phyloP scores from a whole-genome alignment of 2,888 invertebrate genomes.

The Cremastobaeus sp. region DNA sequence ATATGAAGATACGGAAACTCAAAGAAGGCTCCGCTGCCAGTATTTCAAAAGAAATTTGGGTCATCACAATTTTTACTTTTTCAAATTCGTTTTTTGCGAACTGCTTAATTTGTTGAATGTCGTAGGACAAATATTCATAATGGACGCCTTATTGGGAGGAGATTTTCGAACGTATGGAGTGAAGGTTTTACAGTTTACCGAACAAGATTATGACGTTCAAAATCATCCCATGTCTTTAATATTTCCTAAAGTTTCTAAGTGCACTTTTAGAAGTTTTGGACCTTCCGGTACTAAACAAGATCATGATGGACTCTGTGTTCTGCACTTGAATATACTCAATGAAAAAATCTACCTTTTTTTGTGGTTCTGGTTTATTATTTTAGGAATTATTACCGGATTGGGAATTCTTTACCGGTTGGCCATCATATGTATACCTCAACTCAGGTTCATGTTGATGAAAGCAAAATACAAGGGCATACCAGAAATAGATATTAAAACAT shows the following conservation, averaged over 20 bases:
- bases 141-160: conserved; percentile 93
- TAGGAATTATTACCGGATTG: conserved; percentile 88
- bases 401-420: conserved; percentile 88
- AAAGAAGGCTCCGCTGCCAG: conserved; percentile 90
- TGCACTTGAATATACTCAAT: conserved; percentile 95
- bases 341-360: conserved; percentile 96
- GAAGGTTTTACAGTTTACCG: conserved; percentile 91
- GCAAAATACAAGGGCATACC: too few relatives aligned
- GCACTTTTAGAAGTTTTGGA: conserved; percentile 97
- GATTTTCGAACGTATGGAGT: conserved; percentile 95
- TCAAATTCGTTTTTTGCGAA: conserved; percentile 93
- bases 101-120: conserved; percentile 93
- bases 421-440: conserved; percentile 83
- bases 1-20: conserved; percentile 77
- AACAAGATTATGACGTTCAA: conserved; percentile 88
- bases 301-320: conserved; percentile 93
- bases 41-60: conserved; percentile 89
- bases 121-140: conserved; percentile 93
- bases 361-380: conserved; percentile 95
- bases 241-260: conserved; percentile 95
- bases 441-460: conserved; percentile 86
- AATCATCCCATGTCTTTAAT: conserved; percentile 91
- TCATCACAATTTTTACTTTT: conserved; percentile 92
- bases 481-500: too few relatives aligned
- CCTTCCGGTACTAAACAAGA: conserved; percentile 94